A percentile compares a stretch with the other conserved stretches of the same genome.
phyloP scores from a whole-genome alignment of 2,113 vertebrate species.

The Burhinus oedicnemus region DNA sequence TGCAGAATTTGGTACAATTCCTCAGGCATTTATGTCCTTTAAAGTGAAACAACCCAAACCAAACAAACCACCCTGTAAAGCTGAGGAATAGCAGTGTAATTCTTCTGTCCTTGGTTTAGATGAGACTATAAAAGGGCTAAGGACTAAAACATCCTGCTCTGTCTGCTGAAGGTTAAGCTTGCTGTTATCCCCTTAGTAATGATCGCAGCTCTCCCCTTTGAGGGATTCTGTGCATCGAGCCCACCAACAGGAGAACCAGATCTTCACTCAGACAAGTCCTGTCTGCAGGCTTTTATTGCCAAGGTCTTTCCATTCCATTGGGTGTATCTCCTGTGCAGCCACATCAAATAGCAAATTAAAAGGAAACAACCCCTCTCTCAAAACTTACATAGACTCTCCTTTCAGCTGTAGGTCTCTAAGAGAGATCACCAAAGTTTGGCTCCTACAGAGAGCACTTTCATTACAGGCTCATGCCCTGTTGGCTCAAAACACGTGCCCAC shows the following conservation, averaged over 20 bases:
- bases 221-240: not conserved
- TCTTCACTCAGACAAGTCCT: not conserved
- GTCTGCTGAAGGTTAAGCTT: not conserved
- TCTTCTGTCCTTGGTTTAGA: not conserved
- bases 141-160: not conserved
- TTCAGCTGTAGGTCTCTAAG: not conserved
- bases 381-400: not conserved
- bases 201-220: not conserved
- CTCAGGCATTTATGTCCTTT: not conserved
- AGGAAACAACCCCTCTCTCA: not conserved
- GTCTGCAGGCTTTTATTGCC: not conserved
- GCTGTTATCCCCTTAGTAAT: not conserved
- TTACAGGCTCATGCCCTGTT: fast-evolving
- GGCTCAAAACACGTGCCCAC: not conserved
- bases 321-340: not conserved
- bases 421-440: not conserved
- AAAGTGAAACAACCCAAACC: not conserved
- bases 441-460: not conserved
- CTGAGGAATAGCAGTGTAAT: not conserved
- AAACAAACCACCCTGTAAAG: not conserved
- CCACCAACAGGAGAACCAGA: not conserved
- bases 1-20: not conserved
- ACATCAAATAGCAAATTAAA: not conserved
- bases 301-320: not conserved
- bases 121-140: not conserved